Conservation (phyloP, 92 coral and sea anemone genomes). For the Palythoa grandis region DNA sequence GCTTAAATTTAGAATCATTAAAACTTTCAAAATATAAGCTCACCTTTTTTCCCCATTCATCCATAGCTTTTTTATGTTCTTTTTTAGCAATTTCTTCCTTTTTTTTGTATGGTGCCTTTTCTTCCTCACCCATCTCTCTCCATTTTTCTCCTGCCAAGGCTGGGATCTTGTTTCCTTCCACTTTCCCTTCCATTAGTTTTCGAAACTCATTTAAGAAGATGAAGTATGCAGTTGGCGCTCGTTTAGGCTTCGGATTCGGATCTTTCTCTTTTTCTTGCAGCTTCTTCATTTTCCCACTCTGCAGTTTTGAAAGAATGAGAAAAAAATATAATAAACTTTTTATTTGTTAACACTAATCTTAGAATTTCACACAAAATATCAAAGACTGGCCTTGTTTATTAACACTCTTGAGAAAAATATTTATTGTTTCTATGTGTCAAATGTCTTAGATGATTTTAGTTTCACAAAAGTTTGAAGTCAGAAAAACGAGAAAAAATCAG, state of each 20-base stretch:
- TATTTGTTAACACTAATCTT: too few species aligned
- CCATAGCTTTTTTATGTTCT: slow-evolving; percentile 74
- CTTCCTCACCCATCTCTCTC: slow-evolving; percentile 82
- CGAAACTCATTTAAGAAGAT: slow-evolving; percentile 87
- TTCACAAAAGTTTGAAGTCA: too few species aligned
- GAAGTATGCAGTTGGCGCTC: slow-evolving; percentile 90
- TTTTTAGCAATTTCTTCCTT: slow-evolving; percentile 75
- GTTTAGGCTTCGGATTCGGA: slow-evolving; percentile 85
- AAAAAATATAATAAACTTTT: neutral
- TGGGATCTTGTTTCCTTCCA: slow-evolving; percentile 49
- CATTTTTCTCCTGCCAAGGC: slow-evolving; percentile 92
- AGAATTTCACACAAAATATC: too few species aligned
- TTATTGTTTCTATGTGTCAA: too few species aligned
- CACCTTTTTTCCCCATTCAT: slow-evolving; percentile 78
- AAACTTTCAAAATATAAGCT: neutral
- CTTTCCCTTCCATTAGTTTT: slow-evolving; percentile 64
- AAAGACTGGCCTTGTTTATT: too few species aligned
- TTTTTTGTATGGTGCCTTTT: slow-evolving; percentile 71
- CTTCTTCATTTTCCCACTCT: slow-evolving; percentile 67
- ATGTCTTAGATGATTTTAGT: too few species aligned
- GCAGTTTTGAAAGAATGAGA: neutral
- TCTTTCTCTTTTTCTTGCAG: slow-evolving; percentile 57
- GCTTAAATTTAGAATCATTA: too few species aligned
- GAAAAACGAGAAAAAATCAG: too few species aligned
- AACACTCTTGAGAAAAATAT: too few species aligned